Percentiles rank a stretch among this genome's conserved stretches.
Evolutionary conservation across 1,140 invertebrate species (phyloP).

Genomic region (Vanessa atalanta): DNA sequence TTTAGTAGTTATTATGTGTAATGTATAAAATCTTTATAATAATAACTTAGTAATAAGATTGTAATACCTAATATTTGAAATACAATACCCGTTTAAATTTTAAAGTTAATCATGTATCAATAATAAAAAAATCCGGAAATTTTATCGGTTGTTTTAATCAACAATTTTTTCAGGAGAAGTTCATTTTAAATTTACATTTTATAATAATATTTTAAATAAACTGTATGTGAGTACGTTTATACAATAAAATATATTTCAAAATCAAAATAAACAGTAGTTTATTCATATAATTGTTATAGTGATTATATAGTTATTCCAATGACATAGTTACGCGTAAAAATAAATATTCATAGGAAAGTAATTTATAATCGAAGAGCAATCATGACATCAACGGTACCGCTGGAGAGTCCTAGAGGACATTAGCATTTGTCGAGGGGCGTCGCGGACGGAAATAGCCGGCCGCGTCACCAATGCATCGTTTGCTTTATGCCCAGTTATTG

Average conservation of each 20-base stretch:
- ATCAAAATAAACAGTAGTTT: background rate
- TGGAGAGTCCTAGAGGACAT: constrained; percentile 72
- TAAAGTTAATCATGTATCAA: too few species aligned
- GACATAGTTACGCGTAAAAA: background rate
- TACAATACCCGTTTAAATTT: too few species aligned
- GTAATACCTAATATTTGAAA: too few species aligned
- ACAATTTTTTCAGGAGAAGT: too few species aligned
- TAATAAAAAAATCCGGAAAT: too few species aligned
- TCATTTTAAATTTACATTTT: too few species aligned
- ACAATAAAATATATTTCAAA: background rate
- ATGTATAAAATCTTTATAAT: too few species aligned
- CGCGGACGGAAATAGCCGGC: constrained; percentile 70
- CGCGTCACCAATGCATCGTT: constrained; percentile 68
- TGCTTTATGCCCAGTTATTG: constrained; percentile 72
- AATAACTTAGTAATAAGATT: too few species aligned
- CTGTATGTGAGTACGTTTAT: too few species aligned
- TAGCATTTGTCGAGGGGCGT: constrained; percentile 76
- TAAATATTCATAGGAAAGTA: constrained; percentile 24
- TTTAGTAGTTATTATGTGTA: too few species aligned
- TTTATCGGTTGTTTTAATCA: too few species aligned
- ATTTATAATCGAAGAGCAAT: constrained; percentile 36
- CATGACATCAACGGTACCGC: constrained; percentile 38
- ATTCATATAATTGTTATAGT: background rate
- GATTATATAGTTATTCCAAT: background rate
- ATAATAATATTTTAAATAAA: too few species aligned